Conservation (phyloP, 2,888 invertebrate species). For the Tiliacea aurago region DNA sequence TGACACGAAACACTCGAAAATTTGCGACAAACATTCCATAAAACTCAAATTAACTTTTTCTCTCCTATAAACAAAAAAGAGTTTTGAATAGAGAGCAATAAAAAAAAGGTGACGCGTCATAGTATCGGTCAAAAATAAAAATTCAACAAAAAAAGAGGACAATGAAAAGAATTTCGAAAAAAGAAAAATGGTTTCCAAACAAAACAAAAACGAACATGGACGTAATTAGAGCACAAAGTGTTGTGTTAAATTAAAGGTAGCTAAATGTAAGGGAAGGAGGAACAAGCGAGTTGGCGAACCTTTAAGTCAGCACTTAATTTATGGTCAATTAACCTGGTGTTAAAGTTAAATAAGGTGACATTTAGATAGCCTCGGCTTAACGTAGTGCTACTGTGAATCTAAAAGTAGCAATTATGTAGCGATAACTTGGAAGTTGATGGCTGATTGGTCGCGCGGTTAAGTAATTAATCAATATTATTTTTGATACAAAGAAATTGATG, state of each 20-base stretch:
- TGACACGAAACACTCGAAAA: conserved; percentile 51
- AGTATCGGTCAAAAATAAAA: conserved; percentile 34
- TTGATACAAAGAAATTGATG: conserved; percentile 7
- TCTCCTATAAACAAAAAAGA: conserved; percentile 18
- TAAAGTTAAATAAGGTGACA: conserved; percentile 87
- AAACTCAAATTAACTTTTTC: conserved; percentile 23
- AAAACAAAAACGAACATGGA: conserved; percentile 66
- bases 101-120: conserved; percentile 34
- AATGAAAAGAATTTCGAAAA: conserved; percentile 54
- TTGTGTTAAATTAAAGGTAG: conserved; percentile 82
- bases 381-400: conserved; percentile 68
- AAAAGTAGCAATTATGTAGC: conserved; percentile 60
- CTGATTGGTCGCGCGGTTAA: conserved; percentile 29
- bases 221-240: conserved; percentile 83
- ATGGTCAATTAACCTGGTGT: conserved; percentile 89
- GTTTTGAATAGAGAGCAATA: conserved; percentile 24
- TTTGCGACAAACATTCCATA: conserved; percentile 44
- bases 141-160: conserved; percentile 29
- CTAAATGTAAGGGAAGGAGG: conserved; percentile 70
- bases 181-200: conserved; percentile 56
- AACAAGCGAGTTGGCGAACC: conserved; percentile 81
- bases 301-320: conserved; percentile 88
- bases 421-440: conserved; percentile 47
- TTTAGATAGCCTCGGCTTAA: conserved; percentile 77
- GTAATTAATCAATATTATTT: conserved; percentile 36